Evolutionary conservation across 1,140 invertebrate genomes (phyloP).

Genomic region (Pectinophora gossypiella): DNA sequence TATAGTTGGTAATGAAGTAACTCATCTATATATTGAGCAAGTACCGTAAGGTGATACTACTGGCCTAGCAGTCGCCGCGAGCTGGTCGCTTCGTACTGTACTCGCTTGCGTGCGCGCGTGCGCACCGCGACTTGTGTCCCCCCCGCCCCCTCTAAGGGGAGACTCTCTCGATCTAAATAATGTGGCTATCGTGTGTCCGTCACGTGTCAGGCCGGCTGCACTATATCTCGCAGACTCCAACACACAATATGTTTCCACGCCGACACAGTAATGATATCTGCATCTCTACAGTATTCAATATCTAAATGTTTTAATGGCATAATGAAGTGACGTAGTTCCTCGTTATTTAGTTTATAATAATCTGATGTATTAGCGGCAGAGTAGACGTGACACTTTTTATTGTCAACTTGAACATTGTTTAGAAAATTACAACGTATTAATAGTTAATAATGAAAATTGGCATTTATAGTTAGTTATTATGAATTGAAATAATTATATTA

Average conservation of each 20-base stretch:
- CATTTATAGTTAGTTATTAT: constrained; percentile 75
- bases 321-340: no score
- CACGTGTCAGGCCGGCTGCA: no score
- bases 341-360: constrained; percentile 21
- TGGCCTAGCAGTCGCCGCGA: constrained; percentile 46
- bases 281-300: no score
- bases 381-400: constrained; percentile 46
- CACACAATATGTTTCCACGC: no score
- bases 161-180: constrained; percentile 16
- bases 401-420: constrained; percentile 57
- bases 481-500: constrained; percentile 75
- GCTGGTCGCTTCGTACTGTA: background rate
- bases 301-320: no score
- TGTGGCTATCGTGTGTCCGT: constrained; percentile 25
- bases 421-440: constrained; percentile 65
- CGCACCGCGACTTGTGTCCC: no score
- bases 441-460: constrained; percentile 51
- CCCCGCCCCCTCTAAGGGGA: background rate
- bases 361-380: constrained; percentile 40
- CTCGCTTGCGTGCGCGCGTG: no score
- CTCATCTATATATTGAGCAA: constrained; percentile 23
- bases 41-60: constrained; percentile 36
- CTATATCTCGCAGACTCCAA: no score
- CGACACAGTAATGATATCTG: no score
- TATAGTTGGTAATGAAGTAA: constrained; percentile 37